Evolutionary conservation across 2,113 vertebrate species (phyloP).

Genomic region (Baryphthengus martii): DNA sequence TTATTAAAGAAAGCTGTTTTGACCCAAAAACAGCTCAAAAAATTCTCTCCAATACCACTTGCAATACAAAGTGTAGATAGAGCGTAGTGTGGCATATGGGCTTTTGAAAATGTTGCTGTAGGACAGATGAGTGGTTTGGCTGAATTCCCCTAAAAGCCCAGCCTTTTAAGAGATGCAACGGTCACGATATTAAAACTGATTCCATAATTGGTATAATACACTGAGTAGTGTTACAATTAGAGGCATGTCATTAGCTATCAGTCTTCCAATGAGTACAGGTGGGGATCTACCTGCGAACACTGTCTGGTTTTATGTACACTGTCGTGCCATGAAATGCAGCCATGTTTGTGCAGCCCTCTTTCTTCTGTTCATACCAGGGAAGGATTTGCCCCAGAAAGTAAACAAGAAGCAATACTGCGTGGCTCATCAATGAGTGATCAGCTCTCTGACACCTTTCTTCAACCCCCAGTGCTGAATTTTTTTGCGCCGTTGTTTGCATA

Average conservation of each 20-base stretch:
- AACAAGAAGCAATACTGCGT: not conserved
- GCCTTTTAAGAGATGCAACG: not conserved
- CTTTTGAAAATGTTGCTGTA: not conserved
- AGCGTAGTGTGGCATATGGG: not conserved
- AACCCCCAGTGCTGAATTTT: not conserved
- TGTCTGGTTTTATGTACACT: not conserved
- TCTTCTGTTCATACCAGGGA: not conserved
- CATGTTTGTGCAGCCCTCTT: not conserved
- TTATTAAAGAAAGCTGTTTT: not conserved
- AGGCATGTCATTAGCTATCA: not conserved
- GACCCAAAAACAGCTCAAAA: not conserved
- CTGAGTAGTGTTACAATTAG: not conserved
- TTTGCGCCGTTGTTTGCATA: not conserved
- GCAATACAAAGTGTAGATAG: not conserved
- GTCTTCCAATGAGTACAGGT: not conserved
- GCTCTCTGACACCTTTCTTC: not conserved
- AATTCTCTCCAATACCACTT: not conserved
- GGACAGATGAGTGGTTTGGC: not conserved
- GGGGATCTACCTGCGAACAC: not conserved
- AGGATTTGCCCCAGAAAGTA: not conserved
- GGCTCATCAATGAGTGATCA: not conserved
- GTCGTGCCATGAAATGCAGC: not conserved
- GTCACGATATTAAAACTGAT: not conserved
- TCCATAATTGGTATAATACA: not conserved
- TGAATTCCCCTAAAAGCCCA: constrained; percentile 53